Percentiles rank a stretch among this genome's conserved stretches.
Conservation (phyloP, 1,140 invertebrate species). For the Drosophila dunni region DNA sequence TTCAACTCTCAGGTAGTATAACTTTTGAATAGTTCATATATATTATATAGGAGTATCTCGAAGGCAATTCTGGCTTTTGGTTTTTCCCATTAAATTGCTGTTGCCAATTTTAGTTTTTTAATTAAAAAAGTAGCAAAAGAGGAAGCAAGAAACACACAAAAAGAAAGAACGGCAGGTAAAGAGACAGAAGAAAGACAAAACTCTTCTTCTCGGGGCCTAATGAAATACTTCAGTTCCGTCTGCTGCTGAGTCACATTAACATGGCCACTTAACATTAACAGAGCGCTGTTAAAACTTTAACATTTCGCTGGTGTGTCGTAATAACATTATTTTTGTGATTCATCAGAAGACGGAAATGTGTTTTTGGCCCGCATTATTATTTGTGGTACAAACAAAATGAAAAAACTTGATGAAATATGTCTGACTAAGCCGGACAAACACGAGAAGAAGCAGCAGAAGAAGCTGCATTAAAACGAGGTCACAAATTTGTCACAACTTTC, state of each 20-base stretch:
- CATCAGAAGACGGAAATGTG: conserved; percentile 57
- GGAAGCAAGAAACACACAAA: not conserved
- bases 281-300: conserved; percentile 24
- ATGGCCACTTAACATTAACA: conserved; percentile 22
- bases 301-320: conserved; percentile 6
- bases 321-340: conserved; percentile 33
- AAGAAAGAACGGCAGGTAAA: not conserved
- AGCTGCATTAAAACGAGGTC: conserved; percentile 16
- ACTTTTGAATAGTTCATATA: conserved; percentile 10
- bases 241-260: conserved; percentile 19
- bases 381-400: not conserved
- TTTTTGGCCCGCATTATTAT: conserved; percentile 41
- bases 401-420: conserved; percentile 29
- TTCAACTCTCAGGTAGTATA: conserved; percentile 28
- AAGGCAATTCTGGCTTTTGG: conserved; percentile 36
- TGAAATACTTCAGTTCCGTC: not conserved
- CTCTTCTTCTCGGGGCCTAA: not conserved
- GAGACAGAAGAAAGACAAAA: not conserved
- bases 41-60: conserved; percentile 9
- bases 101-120: conserved; percentile 49
- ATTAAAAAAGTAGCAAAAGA: conserved; percentile 46
- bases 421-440: conserved; percentile 17
- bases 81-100: conserved; percentile 44
- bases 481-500: conserved; percentile 26
- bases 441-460: not conserved